Evolutionary conservation across 2,113 vertebrate genomes (phyloP), one percentile per base, ranked within the genome.

Genomic region (Nyctereutes procyonoides): DNA sequence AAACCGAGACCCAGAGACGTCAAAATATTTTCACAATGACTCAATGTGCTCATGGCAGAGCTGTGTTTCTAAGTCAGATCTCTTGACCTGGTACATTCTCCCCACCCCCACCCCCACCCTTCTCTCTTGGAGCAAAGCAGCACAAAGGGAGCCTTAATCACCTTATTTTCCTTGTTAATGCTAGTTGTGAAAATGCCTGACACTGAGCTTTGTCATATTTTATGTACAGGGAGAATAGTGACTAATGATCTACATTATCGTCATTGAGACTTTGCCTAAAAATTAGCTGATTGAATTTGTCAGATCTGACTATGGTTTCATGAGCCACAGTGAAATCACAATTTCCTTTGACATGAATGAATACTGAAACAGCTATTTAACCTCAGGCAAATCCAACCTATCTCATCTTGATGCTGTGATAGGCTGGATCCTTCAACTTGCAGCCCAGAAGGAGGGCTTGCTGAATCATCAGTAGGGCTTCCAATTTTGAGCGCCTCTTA

Each of bases 241-340:
- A 94, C 85, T 97, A 98, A 97, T 0, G 7, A 28, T 87, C 67
- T 38, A 88, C 63, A 55, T 88, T 67, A 79, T 79, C 83, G 89
- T 88, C 90, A 82, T 10, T 90, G 96, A 98, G 91, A 98, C 15
- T 91, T 90, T 1, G 1, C 73, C 63, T 96, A 96, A 98, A 96
- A 94, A 95, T 95, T 88, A 91, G 71, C 71, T 95, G 88, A 87
- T 93, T 82, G 86, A 92, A 96, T 98, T 98, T 98, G 89, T 97
- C 96, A 98, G 88, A 98, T 96, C 10, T 56, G 90, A 97, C 62
- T 79, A 90, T 71, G 77, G 16, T 98, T 98, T 95, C 53, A 62
- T 74, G 95, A 98, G 63, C 95, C 95, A 97, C 67, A 60, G 93
- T 62, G 86, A 95, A 97, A 98, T 97, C 86, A 86, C 2, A 51